Evolutionary conservation across 2,113 vertebrate genomes (phyloP).

Genomic region (Pelobates fuscus): DNA sequence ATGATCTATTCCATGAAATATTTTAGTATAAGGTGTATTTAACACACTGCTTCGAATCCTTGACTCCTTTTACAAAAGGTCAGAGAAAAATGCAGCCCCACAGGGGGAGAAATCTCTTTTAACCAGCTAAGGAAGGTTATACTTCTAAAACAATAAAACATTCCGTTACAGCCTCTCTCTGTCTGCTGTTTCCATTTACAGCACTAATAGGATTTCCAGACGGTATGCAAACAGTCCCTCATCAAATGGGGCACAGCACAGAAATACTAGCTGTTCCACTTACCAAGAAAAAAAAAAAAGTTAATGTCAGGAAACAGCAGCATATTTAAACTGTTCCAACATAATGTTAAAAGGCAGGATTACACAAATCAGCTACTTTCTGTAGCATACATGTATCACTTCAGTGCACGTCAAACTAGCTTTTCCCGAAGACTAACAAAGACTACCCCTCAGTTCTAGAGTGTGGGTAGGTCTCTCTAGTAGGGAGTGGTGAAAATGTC

Average conservation of each 20-base stretch:
- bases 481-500: too few species aligned
- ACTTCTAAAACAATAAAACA: conserved; percentile 35
- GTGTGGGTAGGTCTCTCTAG: too few species aligned
- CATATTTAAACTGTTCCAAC: conserved; percentile 38
- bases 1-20: background rate
- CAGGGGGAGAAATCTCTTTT: background rate
- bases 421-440: too few species aligned
- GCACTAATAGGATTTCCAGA: conserved; percentile 51
- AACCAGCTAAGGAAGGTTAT: conserved; percentile 7
- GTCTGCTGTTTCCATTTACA: conserved; percentile 50
- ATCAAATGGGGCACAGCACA: conserved; percentile 19
- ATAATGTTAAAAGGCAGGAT: conserved; percentile 40
- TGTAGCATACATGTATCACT: background rate
- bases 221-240: conserved; percentile 44
- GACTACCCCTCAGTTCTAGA: too few species aligned
- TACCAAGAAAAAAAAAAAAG: conserved; percentile 31
- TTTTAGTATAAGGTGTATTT: conserved; percentile 10
- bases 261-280: conserved; percentile 38
- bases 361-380: conserved; percentile 23
- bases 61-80: conserved; percentile 34
- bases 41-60: conserved; percentile 14
- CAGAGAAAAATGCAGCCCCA: conserved; percentile 22
- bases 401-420: too few species aligned
- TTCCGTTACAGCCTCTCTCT: conserved; percentile 41
- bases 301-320: conserved; percentile 41